Evolutionary conservation across 2,113 vertebrate genomes (phyloP).

Genomic region (Hassar affinis): DNA sequence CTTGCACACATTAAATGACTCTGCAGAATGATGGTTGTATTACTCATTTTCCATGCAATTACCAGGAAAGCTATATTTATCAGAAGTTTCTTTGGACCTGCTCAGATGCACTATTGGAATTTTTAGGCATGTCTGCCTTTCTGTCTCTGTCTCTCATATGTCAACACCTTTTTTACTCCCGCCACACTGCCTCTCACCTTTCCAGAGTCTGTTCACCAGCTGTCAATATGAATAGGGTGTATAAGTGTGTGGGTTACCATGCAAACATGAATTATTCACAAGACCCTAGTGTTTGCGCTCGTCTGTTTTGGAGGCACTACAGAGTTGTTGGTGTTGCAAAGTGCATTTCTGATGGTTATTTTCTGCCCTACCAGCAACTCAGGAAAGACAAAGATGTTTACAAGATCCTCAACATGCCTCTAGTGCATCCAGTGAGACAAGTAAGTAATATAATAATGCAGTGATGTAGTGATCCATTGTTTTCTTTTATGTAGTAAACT

Average conservation of each 20-base stretch:
- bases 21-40: not conserved
- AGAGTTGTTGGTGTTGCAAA: conserved; percentile 24
- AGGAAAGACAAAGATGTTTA: conserved; percentile 57
- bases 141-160: conserved; percentile 47
- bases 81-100: not conserved
- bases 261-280: conserved; percentile 72
- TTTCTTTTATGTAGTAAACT: not conserved
- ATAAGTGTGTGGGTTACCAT: conserved; percentile 57
- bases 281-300: conserved; percentile 45
- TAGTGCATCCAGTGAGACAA: conserved; percentile 66
- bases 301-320: conserved; percentile 46
- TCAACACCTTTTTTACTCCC: conserved; percentile 65
- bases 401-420: conserved; percentile 58
- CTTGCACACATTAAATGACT: not conserved
- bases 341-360: conserved; percentile 46
- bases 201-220: conserved; percentile 69
- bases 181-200: conserved; percentile 68
- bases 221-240: conserved; percentile 62
- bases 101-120: conserved; percentile 36
- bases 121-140: not conserved
- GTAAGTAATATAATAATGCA: conserved; percentile 58
- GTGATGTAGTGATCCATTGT: not conserved
- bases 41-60: not conserved
- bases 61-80: not conserved
- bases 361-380: conserved; percentile 46